These are phyloP conservation scores for Melanaphis sacchari DNA, from an alignment of 1,140 invertebrate species.

Conservation along the genomic window DNA sequence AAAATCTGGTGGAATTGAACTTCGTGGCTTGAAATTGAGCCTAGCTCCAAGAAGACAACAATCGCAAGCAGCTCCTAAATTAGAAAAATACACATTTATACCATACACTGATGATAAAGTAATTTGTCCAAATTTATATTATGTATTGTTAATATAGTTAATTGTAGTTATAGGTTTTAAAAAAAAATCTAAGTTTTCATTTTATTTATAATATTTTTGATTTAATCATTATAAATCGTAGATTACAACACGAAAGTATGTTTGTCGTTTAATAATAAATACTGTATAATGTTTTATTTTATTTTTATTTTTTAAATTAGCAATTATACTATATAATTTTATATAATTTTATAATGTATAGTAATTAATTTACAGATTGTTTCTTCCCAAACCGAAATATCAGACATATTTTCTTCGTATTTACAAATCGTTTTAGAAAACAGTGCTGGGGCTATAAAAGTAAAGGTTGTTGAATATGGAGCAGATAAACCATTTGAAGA, in stretches of 20 bases:
- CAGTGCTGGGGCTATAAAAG: constrained; percentile 70
- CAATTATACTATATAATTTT: too few species aligned
- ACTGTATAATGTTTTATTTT: too few species aligned
- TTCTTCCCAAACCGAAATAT: constrained; percentile 27
- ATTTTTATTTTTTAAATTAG: too few species aligned
- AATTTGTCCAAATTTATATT: not conserved
- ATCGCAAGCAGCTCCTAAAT: constrained; percentile 75
- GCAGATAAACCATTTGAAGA: constrained; percentile 71
- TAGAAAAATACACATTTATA: constrained; percentile 85
- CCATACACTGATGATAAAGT: constrained; percentile 76
- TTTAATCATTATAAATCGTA: too few species aligned
- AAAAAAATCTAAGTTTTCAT: too few species aligned
- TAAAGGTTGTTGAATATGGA: constrained; percentile 80
- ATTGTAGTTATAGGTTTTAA: too few species aligned
- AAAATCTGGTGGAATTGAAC: constrained; percentile 85
- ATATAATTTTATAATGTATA: too few species aligned
- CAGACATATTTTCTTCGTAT: constrained; percentile 70
- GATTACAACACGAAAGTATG: too few species aligned
- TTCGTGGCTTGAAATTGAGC: constrained; percentile 89
- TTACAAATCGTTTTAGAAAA: constrained; percentile 87
- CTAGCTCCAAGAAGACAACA: constrained; percentile 84
- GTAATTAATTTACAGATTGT: not conserved
- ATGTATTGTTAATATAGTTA: too few species aligned
- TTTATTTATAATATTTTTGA: too few species aligned
- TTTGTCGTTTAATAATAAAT: too few species aligned